Evolutionary conservation across 2,113 vertebrate genomes (phyloP).

Genomic region (Gavialis gangeticus): DNA sequence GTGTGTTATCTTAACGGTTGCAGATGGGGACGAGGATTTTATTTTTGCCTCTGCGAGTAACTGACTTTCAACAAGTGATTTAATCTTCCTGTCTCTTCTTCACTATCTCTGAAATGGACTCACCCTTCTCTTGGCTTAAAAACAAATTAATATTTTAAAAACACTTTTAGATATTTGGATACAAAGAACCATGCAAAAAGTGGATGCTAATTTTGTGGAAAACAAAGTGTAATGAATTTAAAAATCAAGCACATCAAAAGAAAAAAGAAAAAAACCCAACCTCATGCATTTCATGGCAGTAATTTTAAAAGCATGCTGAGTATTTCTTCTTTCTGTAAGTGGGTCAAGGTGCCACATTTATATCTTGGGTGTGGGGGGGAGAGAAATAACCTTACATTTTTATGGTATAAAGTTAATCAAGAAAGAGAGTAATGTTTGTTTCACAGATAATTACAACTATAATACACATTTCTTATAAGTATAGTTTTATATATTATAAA

Average conservation of each 20-base stretch:
- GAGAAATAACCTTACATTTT: not conserved
- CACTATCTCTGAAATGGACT: constrained; percentile 6
- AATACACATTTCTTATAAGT: not conserved
- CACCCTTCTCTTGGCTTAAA: constrained; percentile 31
- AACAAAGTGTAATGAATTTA: not conserved
- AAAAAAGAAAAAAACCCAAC: too few species aligned
- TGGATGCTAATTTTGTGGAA: not conserved
- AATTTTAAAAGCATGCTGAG: not conserved
- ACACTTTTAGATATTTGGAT: not conserved
- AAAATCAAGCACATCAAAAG: too few species aligned
- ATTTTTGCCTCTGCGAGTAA: not conserved
- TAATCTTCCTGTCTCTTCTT: not conserved
- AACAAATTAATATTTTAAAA: constrained; percentile 15
- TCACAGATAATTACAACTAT: not conserved
- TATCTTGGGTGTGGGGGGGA: not conserved
- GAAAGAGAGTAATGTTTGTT: not conserved
- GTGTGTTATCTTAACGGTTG: fast-evolving
- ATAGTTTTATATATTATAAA: too few species aligned
- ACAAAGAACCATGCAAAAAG: not conserved
- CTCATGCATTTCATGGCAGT: not conserved
- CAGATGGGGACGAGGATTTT: not conserved
- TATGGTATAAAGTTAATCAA: not conserved
- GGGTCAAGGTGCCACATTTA: not conserved
- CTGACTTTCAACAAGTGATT: not conserved
- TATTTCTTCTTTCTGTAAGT: not conserved